Evolutionary conservation across 2,888 invertebrate species (phyloP).

Genomic region (Caradrina kadenii): DNA sequence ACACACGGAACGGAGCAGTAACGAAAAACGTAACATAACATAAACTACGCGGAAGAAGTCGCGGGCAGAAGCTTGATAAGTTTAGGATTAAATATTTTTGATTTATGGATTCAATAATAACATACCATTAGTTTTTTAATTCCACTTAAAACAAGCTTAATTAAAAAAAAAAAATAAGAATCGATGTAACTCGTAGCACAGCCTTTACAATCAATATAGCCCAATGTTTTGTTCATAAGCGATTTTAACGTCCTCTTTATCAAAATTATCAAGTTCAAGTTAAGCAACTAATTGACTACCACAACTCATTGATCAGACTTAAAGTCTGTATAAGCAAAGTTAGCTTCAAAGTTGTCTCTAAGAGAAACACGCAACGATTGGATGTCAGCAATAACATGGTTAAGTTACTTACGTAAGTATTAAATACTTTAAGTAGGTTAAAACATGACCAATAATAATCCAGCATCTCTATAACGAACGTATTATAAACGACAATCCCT

Average conservation of each 20-base stretch:
- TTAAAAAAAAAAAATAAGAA: not conserved
- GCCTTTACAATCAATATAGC: slow-evolving; percentile 1
- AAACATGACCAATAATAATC: not conserved
- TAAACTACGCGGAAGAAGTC: no score
- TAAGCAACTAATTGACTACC: slow-evolving; percentile 43
- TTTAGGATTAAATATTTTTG: no score
- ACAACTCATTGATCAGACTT: slow-evolving; percentile 31
- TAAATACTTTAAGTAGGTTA: not conserved
- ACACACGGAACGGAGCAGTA: no score
- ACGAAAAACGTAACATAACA: no score
- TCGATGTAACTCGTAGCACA: not conserved
- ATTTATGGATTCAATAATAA: no score
- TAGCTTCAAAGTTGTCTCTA: slow-evolving; percentile 19
- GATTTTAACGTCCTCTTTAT: slow-evolving; percentile 28
- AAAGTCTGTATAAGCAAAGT: slow-evolving; percentile 31
- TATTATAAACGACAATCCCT: no score
- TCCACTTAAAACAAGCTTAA: not conserved
- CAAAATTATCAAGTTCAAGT: slow-evolving; percentile 41
- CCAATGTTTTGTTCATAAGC: slow-evolving; percentile 2
- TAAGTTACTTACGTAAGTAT: slow-evolving; percentile 2
- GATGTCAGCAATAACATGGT: slow-evolving; percentile 1
- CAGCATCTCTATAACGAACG: not conserved
- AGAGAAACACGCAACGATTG: slow-evolving; percentile 20
- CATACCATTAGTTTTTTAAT: not conserved
- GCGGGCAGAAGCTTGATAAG: not conserved